These are phyloP conservation scores for Aptenodytes forsteri DNA, from an alignment of 2,113 vertebrate species.

Conservation along the genomic window DNA sequence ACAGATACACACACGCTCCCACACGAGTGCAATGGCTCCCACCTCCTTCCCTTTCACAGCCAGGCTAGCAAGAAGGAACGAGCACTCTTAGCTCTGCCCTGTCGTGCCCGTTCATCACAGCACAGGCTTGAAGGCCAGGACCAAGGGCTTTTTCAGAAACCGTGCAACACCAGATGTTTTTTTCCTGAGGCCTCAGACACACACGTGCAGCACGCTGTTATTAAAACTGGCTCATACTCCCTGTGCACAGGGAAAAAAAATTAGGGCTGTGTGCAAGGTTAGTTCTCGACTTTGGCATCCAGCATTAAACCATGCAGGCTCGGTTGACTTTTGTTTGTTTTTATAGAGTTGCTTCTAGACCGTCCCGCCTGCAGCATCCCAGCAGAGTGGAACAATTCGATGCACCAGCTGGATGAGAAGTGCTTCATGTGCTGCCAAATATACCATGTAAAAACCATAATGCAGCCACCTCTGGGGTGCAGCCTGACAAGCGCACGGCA, in stretches of 20 bases:
- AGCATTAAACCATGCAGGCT: neutral
- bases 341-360: neutral
- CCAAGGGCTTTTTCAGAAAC: neutral
- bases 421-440: slow-evolving; percentile 27
- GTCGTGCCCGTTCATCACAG: neutral
- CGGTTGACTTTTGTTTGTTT: neutral
- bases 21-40: neutral
- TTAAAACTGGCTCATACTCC: slow-evolving; percentile 29
- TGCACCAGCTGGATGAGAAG: neutral
- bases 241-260: neutral
- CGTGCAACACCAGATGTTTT: neutral
- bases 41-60: neutral
- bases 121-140: neutral
- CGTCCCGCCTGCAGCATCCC: neutral
- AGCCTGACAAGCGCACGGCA: neutral
- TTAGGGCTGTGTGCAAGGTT: neutral
- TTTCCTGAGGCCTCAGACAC: slow-evolving; percentile 20
- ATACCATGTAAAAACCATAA: neutral
- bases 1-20: fast-evolving
- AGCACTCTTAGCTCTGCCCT: neutral
- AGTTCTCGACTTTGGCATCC: neutral
- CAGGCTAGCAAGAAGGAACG: fast-evolving
- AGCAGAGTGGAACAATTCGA: neutral
- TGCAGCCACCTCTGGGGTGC: slow-evolving; percentile 12
- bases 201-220: slow-evolving; percentile 24